Percentiles rank a stretch among this genome's conserved stretches.
Conservation (phyloP, 2,113 vertebrate genomes). For the Heterochromis multidens region DNA sequence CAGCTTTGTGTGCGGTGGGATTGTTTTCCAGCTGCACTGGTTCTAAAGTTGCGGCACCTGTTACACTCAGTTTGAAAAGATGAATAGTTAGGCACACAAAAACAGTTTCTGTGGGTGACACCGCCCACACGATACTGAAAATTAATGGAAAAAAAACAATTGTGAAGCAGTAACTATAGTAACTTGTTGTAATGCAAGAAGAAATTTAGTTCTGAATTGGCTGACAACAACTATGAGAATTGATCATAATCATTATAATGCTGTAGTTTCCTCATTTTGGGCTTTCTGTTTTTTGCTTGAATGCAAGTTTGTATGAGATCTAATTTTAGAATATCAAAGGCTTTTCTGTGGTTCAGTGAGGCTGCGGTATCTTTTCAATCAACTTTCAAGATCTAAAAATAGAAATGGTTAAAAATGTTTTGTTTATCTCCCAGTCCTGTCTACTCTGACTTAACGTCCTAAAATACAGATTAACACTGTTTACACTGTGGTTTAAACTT, state of each 20-base stretch:
- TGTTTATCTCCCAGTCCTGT: background rate
- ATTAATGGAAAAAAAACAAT: background rate
- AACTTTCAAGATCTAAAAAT: background rate
- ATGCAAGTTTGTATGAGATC: background rate
- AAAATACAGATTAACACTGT: background rate
- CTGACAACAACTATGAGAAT: background rate
- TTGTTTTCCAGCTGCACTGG: constrained; percentile 3
- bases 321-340: background rate
- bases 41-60: constrained; percentile 14
- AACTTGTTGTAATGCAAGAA: background rate
- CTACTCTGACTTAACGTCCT: background rate
- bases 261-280: background rate
- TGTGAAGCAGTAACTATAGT: background rate
- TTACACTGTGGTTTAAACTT: background rate
- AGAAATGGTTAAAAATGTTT: background rate
- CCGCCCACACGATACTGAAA: background rate
- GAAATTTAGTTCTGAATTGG: background rate
- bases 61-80: constrained; percentile 16
- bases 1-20: background rate
- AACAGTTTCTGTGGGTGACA: background rate
- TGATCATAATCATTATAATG: background rate
- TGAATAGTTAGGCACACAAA: constrained; percentile 9
- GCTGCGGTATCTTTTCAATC: background rate
- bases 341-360: background rate
- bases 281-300: background rate